Conservation (phyloP, 2,113 vertebrate species). For the Lagopus leucura region DNA sequence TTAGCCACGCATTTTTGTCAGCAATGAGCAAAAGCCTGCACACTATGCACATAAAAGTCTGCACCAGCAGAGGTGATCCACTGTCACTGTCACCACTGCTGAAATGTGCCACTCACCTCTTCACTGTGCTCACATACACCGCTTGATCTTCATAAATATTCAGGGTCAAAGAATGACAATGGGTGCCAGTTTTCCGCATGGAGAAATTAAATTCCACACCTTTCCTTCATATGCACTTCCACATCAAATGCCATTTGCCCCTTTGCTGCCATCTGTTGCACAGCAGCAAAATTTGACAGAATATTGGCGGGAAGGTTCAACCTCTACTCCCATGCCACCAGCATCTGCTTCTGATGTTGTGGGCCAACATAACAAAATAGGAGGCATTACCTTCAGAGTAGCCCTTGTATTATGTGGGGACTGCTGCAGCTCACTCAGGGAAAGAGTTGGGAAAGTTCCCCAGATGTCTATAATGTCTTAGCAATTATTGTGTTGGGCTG, state of each 20-base stretch:
- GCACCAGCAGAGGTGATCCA: too few relatives aligned
- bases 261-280: not conserved
- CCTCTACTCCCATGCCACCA: not conserved
- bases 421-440: slow-evolving; percentile 24
- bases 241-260: not conserved
- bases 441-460: slow-evolving; percentile 38
- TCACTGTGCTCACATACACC: not conserved
- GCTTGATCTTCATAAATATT: not conserved
- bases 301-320: not conserved
- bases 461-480: slow-evolving; percentile 28
- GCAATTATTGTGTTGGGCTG: slow-evolving; percentile 38
- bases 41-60: not conserved
- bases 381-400: not conserved
- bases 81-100: not conserved
- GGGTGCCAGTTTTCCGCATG: not conserved
- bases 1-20: not conserved
- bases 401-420: not conserved
- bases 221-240: not conserved
- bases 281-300: not conserved
- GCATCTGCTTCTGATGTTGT: not conserved
- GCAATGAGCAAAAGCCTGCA: not conserved
- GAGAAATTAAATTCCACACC: not conserved
- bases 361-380: not conserved
- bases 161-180: not conserved
- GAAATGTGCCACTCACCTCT: not conserved